These are phyloP conservation scores for Vimba vimba DNA, from an alignment of 2,113 vertebrate genomes.

Conservation along the genomic window DNA sequence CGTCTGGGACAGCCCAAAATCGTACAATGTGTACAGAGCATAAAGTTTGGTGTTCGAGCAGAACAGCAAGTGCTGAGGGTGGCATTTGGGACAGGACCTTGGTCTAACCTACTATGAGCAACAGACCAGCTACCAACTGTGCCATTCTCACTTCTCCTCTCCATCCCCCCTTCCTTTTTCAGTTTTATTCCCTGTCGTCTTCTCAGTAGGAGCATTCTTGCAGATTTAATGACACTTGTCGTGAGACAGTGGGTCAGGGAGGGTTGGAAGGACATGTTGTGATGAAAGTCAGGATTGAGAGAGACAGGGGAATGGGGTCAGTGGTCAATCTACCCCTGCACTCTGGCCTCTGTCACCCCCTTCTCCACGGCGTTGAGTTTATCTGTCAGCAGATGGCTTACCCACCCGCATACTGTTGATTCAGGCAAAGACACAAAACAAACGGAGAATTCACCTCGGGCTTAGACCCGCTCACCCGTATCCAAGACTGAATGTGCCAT, in stretches of 20 bases:
- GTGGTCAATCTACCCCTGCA: conserved; percentile 54
- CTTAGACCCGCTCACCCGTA: conserved; percentile 24
- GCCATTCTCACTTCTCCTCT: background rate
- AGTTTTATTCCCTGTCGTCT: conserved; percentile 34
- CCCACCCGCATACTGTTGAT: conserved; percentile 68
- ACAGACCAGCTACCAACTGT: background rate
- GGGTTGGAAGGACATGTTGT: conserved; percentile 30
- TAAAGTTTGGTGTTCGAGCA: background rate
- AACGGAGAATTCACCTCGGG: conserved; percentile 60
- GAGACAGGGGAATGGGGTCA: conserved; percentile 42
- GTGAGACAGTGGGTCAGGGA: conserved; percentile 26
- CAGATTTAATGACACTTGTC: conserved; percentile 50
- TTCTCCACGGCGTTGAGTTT: conserved; percentile 63
- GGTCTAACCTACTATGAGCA: background rate
- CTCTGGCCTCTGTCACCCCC: conserved; percentile 61
- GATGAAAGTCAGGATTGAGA: conserved; percentile 43
- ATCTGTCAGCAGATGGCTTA: conserved; percentile 72
- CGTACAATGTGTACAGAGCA: no score
- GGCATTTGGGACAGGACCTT: background rate
- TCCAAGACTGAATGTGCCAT: background rate
- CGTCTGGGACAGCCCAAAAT: no score
- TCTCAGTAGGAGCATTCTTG: conserved; percentile 56
- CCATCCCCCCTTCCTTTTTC: conserved; percentile 4
- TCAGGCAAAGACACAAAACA: conserved; percentile 69
- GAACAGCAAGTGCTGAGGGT: background rate